Base-by-base conservation (phyloP, 2,888 invertebrate genomes). In the Sisyra terminalis region DNA sequence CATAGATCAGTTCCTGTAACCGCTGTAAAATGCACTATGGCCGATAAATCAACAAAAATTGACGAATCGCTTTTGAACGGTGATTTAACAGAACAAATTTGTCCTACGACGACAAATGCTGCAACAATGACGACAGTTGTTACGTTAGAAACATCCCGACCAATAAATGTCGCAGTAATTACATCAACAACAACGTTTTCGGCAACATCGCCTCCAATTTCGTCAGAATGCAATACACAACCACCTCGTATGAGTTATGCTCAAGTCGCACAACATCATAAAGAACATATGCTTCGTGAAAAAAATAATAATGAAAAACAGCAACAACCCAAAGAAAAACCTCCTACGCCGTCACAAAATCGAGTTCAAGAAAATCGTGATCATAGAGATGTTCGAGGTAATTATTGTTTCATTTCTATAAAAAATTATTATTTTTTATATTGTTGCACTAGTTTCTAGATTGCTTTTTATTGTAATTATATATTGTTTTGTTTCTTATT, bases 21-120 rank as follows among this genome's bases (percentile, higher is more conserved):
- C 47, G 51, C 60, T 40, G 55, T 58, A 43, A 65, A 64, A 52
- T 64, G 64, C 51, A 63, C 65, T 55, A 73, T 69, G 65, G 72
- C 73, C 56, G 73, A 77, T 63, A 78, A 79, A 66, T 75, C 77
- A 58, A 73, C 75, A 55, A 76, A 78, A 71, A 79, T 78, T 65
- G 79, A 63, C 49, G 63, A 63, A 46, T 60, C 53, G 41, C 52
- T 62, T 34, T 52, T 55, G 44, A 60, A 60, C 42, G 56, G 57
- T 24, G 57, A 57, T 15, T 44, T 52, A 11, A 18, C 17, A 16
- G 31, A 24, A 16, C 58, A 58, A 41, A 48, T 29, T 46, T 57
- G 57, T 44, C 35, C 24, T 18, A 59, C 64, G 34, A 64, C 65
- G 30, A 66, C 66, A 43, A 65, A 63, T 38, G 69, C 64, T 53